Evolutionary conservation across 1,140 invertebrate species (phyloP), one percentile per base, ranked within the genome.

Genomic region (Drosophila bocki): DNA sequence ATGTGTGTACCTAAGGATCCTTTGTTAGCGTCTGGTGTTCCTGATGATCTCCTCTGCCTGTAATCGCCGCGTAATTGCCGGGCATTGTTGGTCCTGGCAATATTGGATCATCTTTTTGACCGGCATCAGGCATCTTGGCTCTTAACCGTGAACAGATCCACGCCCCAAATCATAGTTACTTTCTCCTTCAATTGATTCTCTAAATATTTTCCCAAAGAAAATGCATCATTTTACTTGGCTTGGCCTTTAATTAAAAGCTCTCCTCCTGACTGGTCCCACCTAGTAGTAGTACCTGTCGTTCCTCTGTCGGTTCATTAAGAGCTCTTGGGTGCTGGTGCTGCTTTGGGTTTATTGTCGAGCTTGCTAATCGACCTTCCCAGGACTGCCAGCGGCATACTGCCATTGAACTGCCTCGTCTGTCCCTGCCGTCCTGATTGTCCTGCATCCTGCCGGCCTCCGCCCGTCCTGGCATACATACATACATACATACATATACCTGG

Each of bases 31-130:
- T n/a, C 13, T 50, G 5, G 33, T 63, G 19, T 9, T 47, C 44
- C 8, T 7, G 12, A 3, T 26, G 45, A 29, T 29, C 12, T 19
- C 5, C 48, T 32, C 48, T 32, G 48, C 8, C 26, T 50, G 26
- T 78, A 77, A 77, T 76, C 60, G 47, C 69, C 57, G 75, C 57
- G 65, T 78, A 78, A 78, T 78, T 70, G 75, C 50, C 17, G n/a
- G 4, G 64, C 57, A 78, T 78, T 78, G 75, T 78, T 29, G 19
- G n/a, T 13, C 7, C 26, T 29, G 47, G 22, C 15, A 72, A 47
- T 37, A 19, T 32, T 35, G 45, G 19, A 45, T 37, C 42, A 75
- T 75, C 71, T 48, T 50, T 53, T 50, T 53, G 47, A 37, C 33
- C 72, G 71, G 17, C 17, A 53, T 44, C 60, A 54, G 26, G 8